Conservation (phyloP, 2,888 invertebrate genomes). For the Protonemura montana region DNA sequence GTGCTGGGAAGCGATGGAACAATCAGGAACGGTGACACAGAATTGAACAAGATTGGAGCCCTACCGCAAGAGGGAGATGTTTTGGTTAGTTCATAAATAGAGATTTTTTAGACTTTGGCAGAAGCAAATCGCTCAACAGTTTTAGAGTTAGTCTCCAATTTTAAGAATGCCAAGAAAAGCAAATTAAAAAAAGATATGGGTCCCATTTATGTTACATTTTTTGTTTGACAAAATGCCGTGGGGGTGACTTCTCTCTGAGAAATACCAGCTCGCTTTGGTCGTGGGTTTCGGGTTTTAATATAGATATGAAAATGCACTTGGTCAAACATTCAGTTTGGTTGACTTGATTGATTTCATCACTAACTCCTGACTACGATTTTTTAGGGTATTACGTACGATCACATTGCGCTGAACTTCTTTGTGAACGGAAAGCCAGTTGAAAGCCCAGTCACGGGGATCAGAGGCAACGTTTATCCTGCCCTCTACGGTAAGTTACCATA, state of each 20-base stretch:
- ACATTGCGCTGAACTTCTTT: slow-evolving; percentile 93
- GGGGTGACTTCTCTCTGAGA: no score
- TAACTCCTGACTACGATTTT: no score
- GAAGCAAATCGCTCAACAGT: no score
- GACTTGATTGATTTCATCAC: slow-evolving; percentile 51
- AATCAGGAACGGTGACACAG: slow-evolving; percentile 83
- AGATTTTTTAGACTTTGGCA: neutral
- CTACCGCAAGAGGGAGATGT: slow-evolving; percentile 92
- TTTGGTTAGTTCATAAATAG: slow-evolving; percentile 65
- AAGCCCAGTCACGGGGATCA: slow-evolving; percentile 84
- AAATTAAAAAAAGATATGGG: no score
- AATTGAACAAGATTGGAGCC: slow-evolving; percentile 70
- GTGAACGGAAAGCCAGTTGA: slow-evolving; percentile 90
- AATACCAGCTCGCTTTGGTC: no score
- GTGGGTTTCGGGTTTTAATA: neutral
- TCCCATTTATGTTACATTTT: no score
- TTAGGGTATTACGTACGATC: slow-evolving; percentile 92
- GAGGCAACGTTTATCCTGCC: slow-evolving; percentile 89
- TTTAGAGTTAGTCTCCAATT: no score
- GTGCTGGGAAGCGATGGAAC: slow-evolving; percentile 89
- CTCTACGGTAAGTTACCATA: slow-evolving; percentile 78
- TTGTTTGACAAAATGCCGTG: no score
- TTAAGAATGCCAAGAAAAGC: no score
- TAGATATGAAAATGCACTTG: neutral
- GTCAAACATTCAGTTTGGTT: no score